Evolutionary conservation across 92 coral and sea anemone species (phyloP), one percentile per base, ranked within the genome.

Genomic region (Plumapathes pennacea): DNA sequence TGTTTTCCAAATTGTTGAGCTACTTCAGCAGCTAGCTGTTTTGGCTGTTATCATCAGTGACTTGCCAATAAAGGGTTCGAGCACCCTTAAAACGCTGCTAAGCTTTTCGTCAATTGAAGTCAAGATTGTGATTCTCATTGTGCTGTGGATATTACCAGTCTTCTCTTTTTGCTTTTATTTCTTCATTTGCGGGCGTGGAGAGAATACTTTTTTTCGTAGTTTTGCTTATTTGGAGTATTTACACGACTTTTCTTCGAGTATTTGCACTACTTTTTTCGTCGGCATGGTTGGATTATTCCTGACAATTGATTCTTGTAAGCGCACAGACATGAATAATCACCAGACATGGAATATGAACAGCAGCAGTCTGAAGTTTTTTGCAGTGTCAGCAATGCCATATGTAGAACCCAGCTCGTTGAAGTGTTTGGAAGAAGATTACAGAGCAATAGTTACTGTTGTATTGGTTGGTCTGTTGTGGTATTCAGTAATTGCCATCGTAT

Each of bases 391-490:
- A 5, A 64, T 68, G 29, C 89, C 89, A 12, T 38, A 62, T 32
- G 96, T 81, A 38, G 98, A 92, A 32, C 54, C 80, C 0, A 71
- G 50, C 25, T 55, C 32, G 15, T 45, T 80, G 28, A 61, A 69
- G 45, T 92, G 98, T 77, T 92, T 96, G 98, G 67, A 45, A 28
- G 98, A 89, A 10, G 46, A 74, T 6, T 96, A 92, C 66, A 64
- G 65, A 32, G 80, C 65, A 22, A 57, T 89, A n/a, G 98, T 96
- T 10, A 50, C 82, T 50, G 72, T 92, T 46, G 96, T 89, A 37
- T 69, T 92, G 44, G 60, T 90, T 62, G 98, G 84, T 51, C 73
- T 92, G 57, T 85, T 92, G 17, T 92, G 98, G 98, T 92, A 92
- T 63, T 41, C 94, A 23, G 81, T 94, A 0, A 89, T 96, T 2